Conservation (phyloP, 2,113 vertebrate genomes). For the Sceloporus undulatus region DNA sequence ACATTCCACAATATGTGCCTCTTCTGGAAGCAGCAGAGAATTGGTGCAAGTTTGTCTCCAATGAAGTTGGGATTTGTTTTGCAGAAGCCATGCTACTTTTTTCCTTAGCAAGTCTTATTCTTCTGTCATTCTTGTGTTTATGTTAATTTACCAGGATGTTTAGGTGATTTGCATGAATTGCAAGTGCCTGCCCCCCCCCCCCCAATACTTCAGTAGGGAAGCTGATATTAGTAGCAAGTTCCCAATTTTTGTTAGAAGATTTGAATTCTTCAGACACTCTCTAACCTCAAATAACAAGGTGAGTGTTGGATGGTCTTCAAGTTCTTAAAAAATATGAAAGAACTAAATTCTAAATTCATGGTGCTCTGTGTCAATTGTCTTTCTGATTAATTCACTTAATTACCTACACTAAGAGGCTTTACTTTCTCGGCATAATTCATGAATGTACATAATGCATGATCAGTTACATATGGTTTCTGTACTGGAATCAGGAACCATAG, state of each 20-base stretch:
- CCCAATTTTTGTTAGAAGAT: background rate
- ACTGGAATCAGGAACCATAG: background rate
- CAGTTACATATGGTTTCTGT: background rate
- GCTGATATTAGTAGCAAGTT: background rate
- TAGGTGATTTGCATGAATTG: background rate
- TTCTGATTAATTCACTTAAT: constrained; percentile 14
- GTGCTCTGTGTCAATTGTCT: constrained; percentile 6
- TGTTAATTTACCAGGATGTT: background rate
- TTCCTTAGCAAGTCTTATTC: background rate
- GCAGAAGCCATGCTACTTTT: background rate
- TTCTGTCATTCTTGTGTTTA: background rate
- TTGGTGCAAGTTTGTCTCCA: background rate
- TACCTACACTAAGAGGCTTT: background rate
- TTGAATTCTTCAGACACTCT: background rate
- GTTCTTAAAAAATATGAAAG: background rate
- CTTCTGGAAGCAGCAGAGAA: background rate
- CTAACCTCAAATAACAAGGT: background rate
- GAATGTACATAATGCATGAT: background rate
- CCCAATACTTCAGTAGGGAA: background rate
- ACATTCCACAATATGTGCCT: background rate
- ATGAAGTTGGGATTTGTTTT: background rate
- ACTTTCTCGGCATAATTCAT: background rate
- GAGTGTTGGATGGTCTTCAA: background rate
- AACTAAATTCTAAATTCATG: background rate
- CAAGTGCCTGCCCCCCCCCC: background rate